phyloP scores from a whole-genome alignment of 2,113 vertebrate genomes.

The Blennius ocellaris region DNA sequence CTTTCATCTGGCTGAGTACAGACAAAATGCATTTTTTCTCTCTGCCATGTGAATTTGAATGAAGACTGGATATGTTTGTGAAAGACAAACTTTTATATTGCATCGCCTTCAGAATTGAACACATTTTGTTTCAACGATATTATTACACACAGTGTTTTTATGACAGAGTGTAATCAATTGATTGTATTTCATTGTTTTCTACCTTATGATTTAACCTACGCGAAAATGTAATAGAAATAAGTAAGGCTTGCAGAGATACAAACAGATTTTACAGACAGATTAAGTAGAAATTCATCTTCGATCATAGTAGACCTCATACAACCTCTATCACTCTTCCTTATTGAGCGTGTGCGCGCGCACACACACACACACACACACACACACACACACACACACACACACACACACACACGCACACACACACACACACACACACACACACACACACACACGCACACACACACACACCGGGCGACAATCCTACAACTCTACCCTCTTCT shows the following conservation, averaged over 20 bases:
- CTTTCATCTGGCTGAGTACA: neutral
- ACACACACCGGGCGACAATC: constrained; percentile 8
- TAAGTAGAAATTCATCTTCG: constrained; percentile 23
- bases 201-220: neutral
- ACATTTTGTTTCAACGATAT: neutral
- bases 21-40: neutral
- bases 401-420: too few species aligned
- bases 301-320: constrained; percentile 35
- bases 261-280: neutral
- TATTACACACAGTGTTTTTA: neutral
- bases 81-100: neutral
- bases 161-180: neutral
- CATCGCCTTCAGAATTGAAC: neutral
- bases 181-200: neutral
- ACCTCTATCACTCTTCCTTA: constrained; percentile 10
- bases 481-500: constrained; percentile 20
- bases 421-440: neutral
- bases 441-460: constrained; percentile 29
- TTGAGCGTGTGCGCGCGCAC: neutral
- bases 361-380: constrained; percentile 8
- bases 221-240: neutral
- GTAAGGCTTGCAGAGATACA: neutral
- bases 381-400: constrained; percentile 24
- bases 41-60: neutral
- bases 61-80: neutral